A percentile compares a stretch with the other conserved stretches of the same genome.
phyloP scores from a whole-genome alignment of 2,797 vertebrate species.

The Gobionotothen gibberifrons region DNA sequence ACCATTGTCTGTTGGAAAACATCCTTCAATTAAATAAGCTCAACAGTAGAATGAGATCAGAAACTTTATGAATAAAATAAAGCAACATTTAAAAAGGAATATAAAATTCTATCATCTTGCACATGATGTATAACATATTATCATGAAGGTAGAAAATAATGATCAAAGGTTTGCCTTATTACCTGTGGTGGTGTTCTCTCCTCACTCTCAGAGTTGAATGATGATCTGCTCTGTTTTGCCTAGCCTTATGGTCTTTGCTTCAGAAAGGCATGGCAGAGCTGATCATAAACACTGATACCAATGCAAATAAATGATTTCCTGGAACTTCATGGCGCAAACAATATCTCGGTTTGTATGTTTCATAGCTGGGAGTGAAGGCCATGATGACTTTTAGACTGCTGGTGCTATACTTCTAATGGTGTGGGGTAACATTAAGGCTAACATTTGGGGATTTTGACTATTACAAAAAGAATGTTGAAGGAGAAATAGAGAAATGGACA shows the following conservation, averaged over 20 bases:
- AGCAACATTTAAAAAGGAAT: background rate
- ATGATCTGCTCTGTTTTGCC: slow-evolving; percentile 52
- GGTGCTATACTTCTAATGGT: background rate
- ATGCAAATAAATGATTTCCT: slow-evolving; percentile 70
- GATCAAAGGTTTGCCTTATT: slow-evolving; percentile 12
- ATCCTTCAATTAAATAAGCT: background rate
- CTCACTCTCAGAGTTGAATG: background rate
- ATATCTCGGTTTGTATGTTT: slow-evolving; percentile 27
- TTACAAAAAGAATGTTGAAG: background rate
- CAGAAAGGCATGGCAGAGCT: background rate
- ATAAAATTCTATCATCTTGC: background rate
- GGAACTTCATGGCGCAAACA: slow-evolving; percentile 43
- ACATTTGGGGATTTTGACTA: background rate
- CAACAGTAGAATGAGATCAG: background rate
- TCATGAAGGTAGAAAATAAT: background rate
- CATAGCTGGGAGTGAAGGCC: background rate
- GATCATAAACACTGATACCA: slow-evolving; percentile 61
- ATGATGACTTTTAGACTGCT: background rate
- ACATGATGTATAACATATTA: background rate
- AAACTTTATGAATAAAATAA: background rate
- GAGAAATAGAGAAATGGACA: slow-evolving; percentile 6
- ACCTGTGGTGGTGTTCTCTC: slow-evolving; percentile 41
- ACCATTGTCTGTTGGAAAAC: slow-evolving; percentile 45
- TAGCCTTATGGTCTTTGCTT: slow-evolving; percentile 26
- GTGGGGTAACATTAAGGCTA: background rate